A percentile compares a stretch with the other conserved stretches of the same genome.
These are phyloP conservation scores for Drosophila gaucha DNA, from an alignment of 2,888 invertebrate genomes.

Conservation along the genomic window DNA sequence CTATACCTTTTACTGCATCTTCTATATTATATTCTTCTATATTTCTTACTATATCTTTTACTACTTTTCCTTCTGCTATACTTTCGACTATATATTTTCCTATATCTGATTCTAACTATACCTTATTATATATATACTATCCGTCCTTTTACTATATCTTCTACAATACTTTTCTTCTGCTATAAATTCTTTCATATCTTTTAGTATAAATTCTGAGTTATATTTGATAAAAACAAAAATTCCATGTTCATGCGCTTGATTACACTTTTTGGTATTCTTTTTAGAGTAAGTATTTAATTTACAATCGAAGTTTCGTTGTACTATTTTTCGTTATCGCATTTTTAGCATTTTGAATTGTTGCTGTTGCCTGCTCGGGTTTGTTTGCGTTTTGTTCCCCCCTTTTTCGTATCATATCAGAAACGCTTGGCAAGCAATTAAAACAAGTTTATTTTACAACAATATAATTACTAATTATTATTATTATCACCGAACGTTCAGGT, in stretches of 20 bases:
- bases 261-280: conserved; percentile 4
- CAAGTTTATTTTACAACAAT: conserved; percentile 80
- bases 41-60: no score
- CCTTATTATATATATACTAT: no score
- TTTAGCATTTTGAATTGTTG: conserved; percentile 10
- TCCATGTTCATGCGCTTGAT: conserved; percentile 15
- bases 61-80: no score
- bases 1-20: no score
- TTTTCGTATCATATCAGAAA: conserved; percentile 51
- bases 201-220: no score
- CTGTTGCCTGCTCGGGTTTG: conserved; percentile 28
- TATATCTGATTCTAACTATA: no score
- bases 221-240: no score
- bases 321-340: conserved; percentile 7
- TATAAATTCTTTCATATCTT: no score
- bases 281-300: conserved; percentile 19
- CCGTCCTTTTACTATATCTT: no score
- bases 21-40: no score
- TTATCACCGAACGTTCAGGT: conserved; percentile 61
- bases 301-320: conserved; percentile 8
- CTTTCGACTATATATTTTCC: no score
- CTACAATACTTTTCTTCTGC: no score
- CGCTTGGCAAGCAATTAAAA: conserved; percentile 75
- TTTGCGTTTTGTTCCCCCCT: not conserved
- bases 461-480: conserved; percentile 81